A percentile compares a stretch with the other conserved stretches of the same genome.
Conservation (phyloP, 1,140 invertebrate genomes). For the Hypothenemus hampei region DNA sequence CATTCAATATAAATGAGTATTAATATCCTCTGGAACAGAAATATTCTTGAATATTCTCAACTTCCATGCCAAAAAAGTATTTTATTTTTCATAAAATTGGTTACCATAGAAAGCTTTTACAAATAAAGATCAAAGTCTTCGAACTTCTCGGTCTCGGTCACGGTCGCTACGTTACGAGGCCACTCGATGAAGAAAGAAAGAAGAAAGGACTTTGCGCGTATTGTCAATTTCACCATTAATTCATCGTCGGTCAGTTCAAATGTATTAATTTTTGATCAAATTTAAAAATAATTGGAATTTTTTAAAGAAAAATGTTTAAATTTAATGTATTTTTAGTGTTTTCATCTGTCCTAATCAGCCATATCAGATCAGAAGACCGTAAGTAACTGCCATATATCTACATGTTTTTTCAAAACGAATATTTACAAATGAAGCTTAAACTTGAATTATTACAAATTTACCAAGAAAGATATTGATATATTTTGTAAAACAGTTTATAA, state of each 20-base stretch:
- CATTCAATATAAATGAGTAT: no score
- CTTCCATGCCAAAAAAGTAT: not conserved
- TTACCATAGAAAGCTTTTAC: not conserved
- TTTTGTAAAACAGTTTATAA: no score
- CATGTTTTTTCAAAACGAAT: not conserved
- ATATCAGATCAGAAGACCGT: slow-evolving; percentile 16
- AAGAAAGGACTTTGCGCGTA: slow-evolving; percentile 1
- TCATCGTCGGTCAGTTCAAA: not conserved
- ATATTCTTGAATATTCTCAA: not conserved
- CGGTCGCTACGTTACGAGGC: slow-evolving; percentile 19
- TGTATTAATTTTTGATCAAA: not conserved
- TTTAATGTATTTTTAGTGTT: not conserved
- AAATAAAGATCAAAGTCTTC: not conserved
- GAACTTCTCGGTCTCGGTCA: slow-evolving; percentile 11
- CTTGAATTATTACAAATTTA: not conserved
- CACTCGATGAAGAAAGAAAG: slow-evolving; percentile 12
- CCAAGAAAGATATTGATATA: not conserved
- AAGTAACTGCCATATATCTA: slow-evolving; percentile 5
- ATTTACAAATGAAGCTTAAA: not conserved
- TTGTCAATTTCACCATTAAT: slow-evolving; percentile 15
- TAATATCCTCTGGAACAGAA: not conserved
- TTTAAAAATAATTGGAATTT: not conserved
- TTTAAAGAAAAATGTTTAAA: not conserved
- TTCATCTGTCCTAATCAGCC: not conserved
- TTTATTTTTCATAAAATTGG: not conserved